Conservation (phyloP, 1,140 invertebrate species). For the Hycleus phaleratus region DNA sequence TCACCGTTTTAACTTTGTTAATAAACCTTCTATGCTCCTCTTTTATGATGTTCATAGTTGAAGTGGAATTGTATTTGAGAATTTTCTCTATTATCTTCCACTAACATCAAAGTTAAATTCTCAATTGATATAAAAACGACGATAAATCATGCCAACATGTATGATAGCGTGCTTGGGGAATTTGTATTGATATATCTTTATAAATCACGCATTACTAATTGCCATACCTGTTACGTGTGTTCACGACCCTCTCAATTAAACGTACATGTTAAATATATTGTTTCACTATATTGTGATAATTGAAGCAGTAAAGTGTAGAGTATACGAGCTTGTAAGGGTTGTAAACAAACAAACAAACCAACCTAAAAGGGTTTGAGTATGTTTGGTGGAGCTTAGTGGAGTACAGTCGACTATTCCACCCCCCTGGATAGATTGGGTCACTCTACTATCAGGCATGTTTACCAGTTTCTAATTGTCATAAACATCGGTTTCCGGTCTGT, state of each 20-base stretch:
- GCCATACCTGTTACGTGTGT: slow-evolving; percentile 2
- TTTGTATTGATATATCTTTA: slow-evolving; percentile 1
- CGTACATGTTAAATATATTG: slow-evolving; percentile 4
- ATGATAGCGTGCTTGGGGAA: background rate
- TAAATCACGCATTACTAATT: background rate
- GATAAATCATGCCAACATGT: no score
- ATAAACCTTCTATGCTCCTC: background rate
- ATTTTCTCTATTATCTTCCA: no score
- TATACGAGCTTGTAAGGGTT: slow-evolving; percentile 8
- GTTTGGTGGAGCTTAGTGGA: slow-evolving; percentile 6
- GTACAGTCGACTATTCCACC: no score
- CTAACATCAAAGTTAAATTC: no score
- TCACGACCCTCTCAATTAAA: background rate
- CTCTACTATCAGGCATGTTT: slow-evolving; percentile 12
- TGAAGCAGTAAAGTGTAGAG: slow-evolving; percentile 14
- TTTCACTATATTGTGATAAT: slow-evolving; percentile 2
- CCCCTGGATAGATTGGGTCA: no score
- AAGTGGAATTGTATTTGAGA: no score
- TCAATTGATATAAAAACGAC: no score
- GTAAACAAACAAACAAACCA: background rate
- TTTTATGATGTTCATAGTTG: no score
- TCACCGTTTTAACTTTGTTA: slow-evolving; percentile 37
- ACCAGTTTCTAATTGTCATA: slow-evolving; percentile 17
- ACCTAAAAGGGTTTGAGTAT: background rate
- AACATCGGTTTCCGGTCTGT: slow-evolving; percentile 21